These are phyloP conservation scores for Trichonephila clavipes DNA, from an alignment of 1,140 invertebrate species.

Conservation along the genomic window DNA sequence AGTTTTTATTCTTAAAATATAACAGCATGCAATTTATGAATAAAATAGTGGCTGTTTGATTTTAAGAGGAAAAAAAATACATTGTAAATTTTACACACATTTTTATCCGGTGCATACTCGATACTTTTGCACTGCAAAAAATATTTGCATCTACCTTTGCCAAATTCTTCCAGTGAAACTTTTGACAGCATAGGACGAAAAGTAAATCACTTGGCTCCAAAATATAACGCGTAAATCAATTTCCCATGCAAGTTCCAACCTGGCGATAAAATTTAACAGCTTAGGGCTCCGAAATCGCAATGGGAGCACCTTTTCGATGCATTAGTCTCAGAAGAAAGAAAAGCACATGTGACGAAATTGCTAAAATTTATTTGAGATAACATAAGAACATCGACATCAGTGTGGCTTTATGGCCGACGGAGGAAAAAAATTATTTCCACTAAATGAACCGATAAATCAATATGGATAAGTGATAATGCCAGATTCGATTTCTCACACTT, in stretches of 20 bases:
- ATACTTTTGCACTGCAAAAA: too few relatives aligned
- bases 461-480: constrained; percentile 18
- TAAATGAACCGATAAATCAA: constrained; percentile 9
- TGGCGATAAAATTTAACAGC: not conserved
- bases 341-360: not conserved
- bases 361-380: not conserved
- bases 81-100: too few relatives aligned
- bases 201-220: not conserved
- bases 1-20: too few relatives aligned
- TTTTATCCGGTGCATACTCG: too few relatives aligned
- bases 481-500: not conserved
- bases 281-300: not conserved
- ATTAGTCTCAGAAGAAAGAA: not conserved
- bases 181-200: not conserved
- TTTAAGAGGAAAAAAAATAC: too few relatives aligned
- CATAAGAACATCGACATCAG: not conserved
- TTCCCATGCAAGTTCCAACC: not conserved
- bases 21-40: too few relatives aligned
- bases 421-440: not conserved
- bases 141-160: not conserved
- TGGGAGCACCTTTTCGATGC: not conserved
- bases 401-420: not conserved
- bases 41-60: too few relatives aligned
- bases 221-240: not conserved
- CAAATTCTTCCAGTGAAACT: not conserved